Base-by-base conservation (phyloP, 2,888 invertebrate species). In the Acrocyrtus sp. region DNA sequence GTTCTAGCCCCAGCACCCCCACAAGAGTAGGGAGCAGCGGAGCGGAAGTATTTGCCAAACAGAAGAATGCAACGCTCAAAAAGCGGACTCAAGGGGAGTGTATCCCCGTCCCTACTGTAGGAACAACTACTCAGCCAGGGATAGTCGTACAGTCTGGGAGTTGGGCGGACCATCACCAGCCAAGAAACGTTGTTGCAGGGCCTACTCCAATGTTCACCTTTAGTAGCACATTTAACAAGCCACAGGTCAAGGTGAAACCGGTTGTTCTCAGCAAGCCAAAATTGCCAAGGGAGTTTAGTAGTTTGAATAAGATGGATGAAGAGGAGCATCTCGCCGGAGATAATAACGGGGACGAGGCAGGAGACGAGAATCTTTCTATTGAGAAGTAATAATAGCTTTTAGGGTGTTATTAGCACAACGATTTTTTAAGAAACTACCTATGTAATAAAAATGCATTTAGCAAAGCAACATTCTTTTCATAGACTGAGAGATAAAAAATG, bases 181-280 rank as follows among this genome's bases (percentile, higher is more conserved):
- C n/a, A n/a, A 10, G 12, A 47, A 56, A 57, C 26, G 72, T 69
- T 24, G 6, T 8, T 8, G 34, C 34, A 43, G n/a, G n/a, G n/a
- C 68, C 43, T 19, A 8, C 56, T 27, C 17, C 34, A 29, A 53
- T 62, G 62, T 68, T 72, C 54, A 68, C 67, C 0, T 70, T 70
- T 34, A 63, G 58, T 34, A 39, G 27, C 19, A 70, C 50, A 19
- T 61, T 79, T 8, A 70, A 73, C 60, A 72, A 77, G 75, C 92
- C 92, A 8, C 90, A 91, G 82, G 88, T 91, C 72, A 91, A 93
- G 83, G 89, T 90, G 60, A 94, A 94, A 85, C 94, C 94, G 17
- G 90, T 91, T 81, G 90, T 94, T 81, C 88, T 93, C 85, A 89
- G 89, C 80, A 92, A 89, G 83, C 89, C 90, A 45, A 86, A 86